Evolutionary conservation across 2,888 invertebrate species (phyloP).

Genomic region (Cartodere bifasciata): DNA sequence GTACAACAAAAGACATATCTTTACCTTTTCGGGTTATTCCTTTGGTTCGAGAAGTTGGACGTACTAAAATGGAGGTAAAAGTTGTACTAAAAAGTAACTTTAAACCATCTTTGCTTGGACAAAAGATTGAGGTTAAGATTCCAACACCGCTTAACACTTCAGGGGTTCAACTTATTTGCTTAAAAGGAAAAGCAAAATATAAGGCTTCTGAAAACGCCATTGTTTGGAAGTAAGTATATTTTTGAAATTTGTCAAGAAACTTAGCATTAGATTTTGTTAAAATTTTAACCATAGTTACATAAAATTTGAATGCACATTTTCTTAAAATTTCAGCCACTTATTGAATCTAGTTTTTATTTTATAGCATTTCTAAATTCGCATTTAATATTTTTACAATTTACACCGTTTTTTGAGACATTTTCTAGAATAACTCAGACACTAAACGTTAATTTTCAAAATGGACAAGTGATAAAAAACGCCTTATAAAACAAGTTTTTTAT

Average conservation of each 20-base stretch:
- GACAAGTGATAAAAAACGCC: too few relatives aligned
- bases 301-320: too few relatives aligned
- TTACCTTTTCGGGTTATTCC: slow-evolving; percentile 99
- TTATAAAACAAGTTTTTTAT: too few relatives aligned
- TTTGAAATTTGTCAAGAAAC: slow-evolving; percentile 10
- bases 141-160: slow-evolving; percentile 98
- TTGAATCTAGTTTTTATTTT: too few relatives aligned
- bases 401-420: too few relatives aligned
- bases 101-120: slow-evolving; percentile 93
- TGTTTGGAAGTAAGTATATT: slow-evolving; percentile 67
- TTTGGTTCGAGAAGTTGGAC: slow-evolving; percentile 91
- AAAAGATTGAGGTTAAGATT: slow-evolving; percentile 98
- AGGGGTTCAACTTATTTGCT: slow-evolving; percentile 95
- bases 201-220: slow-evolving; percentile 99
- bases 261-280: too few relatives aligned
- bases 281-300: too few relatives aligned
- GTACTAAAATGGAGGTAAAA: slow-evolving; percentile 99
- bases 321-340: too few relatives aligned
- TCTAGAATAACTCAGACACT: too few relatives aligned
- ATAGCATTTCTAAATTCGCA: too few relatives aligned
- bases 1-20: slow-evolving; percentile 99
- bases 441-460: too few relatives aligned
- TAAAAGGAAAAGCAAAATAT: slow-evolving; percentile 99
- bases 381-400: too few relatives aligned
- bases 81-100: slow-evolving; percentile 98